Evolutionary conservation across 1,140 invertebrate genomes (phyloP), one percentile per base, ranked within the genome.

Genomic region (Pachyrhynchus sulphureomaculatus): DNA sequence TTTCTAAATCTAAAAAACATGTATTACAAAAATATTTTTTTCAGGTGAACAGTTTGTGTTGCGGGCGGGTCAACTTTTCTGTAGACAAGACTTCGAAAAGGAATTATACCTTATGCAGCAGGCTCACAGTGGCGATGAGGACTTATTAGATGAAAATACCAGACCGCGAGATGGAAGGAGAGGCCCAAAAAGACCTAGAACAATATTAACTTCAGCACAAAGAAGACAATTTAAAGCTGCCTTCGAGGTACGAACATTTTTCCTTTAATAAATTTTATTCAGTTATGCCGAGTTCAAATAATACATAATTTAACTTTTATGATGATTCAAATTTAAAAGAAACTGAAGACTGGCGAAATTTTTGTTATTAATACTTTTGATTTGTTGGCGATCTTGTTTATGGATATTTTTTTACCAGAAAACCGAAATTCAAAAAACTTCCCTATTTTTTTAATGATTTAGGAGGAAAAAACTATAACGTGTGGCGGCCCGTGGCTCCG

Each of bases 171-270:
- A 67, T 23, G 68, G 93, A 0, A 77, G 93, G 47, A 80, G 93
- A 53, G 95, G 95, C 0, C 96, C 96, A 0, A 99, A 99, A 77
- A 79, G 97, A 68, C 97, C 97, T 0, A 78, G 97, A 61, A 99
- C 97, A 0, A 99, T 99, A 56, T 82, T 99, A 0, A 99, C 96
- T 2, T 98, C 96, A 17, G 92, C 93, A 21, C 96, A 99, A 76
- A 82, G 97, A 66, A 85, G 95, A 64, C 96, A 98, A 67, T 99
- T 99, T 78, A 99, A 99, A 80, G 92, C 93, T 4, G 96, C 96
- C 0, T 99, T 99, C 76, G 96, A 99, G 84, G 60, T 62, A 36
- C 29, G 18, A 2, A 37, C 47, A 17, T 12, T 52, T 37, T 17
- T 12, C 8, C 18, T 17, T 15, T 13, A 52, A 6, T 29, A 12